phyloP scores from a whole-genome alignment of 1,140 invertebrate species.

The Zaprionus inermis region DNA sequence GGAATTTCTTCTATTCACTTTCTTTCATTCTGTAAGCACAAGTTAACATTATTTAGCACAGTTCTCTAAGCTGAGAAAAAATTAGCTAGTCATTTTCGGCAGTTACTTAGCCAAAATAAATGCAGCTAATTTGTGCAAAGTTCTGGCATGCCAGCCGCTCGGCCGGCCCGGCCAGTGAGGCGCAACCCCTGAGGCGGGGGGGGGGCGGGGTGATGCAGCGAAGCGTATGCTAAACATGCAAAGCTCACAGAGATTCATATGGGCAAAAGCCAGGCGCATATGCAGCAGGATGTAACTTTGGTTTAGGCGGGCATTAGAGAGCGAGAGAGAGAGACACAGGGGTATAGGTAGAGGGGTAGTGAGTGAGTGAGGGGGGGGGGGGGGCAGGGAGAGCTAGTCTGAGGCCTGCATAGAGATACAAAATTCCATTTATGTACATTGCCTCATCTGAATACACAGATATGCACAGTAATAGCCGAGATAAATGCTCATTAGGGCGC shows the following conservation, averaged over 20 bases:
- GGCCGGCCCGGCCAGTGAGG: neutral
- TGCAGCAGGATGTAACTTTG: constrained; percentile 45
- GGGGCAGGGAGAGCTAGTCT: neutral
- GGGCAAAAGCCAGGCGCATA: constrained; percentile 40
- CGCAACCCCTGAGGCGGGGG: neutral
- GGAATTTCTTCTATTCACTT: neutral
- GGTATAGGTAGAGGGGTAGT: neutral
- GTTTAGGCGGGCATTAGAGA: constrained; percentile 5
- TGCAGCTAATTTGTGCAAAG: constrained; percentile 52
- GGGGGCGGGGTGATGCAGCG: neutral
- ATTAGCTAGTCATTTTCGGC: constrained; percentile 16
- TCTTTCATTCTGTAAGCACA: neutral
- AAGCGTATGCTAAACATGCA: constrained; percentile 38
- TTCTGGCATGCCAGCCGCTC: constrained; percentile 26
- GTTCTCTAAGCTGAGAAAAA: constrained; percentile 8
- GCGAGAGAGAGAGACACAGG: neutral
- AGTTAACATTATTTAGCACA: neutral
- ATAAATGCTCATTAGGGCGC: constrained; percentile 64
- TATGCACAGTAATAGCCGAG: constrained; percentile 49
- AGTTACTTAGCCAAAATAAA: constrained; percentile 33
- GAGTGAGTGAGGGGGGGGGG: neutral
- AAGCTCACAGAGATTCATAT: constrained; percentile 45
- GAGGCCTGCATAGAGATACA: constrained; percentile 24
- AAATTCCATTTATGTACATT: constrained; percentile 47
- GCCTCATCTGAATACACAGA: constrained; percentile 37